phyloP scores from a whole-genome alignment of 2,797 vertebrate species.

The Tragopan temminckii region DNA sequence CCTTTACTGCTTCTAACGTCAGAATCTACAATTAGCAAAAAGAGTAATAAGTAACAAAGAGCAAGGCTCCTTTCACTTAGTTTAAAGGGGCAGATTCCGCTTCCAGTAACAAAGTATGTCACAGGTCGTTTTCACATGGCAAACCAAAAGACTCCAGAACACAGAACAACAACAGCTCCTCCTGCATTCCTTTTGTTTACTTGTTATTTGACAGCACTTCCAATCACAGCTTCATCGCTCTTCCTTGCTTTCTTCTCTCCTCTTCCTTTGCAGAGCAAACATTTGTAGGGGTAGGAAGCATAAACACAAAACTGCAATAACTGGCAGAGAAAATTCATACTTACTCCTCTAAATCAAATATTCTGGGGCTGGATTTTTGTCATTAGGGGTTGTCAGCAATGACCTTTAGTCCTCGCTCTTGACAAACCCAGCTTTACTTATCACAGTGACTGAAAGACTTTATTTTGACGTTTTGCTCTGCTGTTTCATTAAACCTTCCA shows the following conservation, averaged over 20 bases:
- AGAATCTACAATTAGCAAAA: neutral
- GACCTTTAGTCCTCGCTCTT: neutral
- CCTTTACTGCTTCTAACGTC: neutral
- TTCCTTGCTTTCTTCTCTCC: neutral
- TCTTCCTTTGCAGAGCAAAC: neutral
- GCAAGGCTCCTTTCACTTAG: neutral
- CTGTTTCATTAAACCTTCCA: neutral
- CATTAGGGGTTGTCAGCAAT: neutral
- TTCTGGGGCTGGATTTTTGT: neutral
- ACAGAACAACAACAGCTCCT: neutral
- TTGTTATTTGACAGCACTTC: neutral
- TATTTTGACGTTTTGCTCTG: fast-evolving
- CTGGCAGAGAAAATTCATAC: neutral
- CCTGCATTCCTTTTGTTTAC: neutral
- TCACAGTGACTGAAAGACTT: neutral
- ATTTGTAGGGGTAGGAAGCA: neutral
- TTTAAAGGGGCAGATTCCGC: neutral
- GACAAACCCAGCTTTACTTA: neutral
- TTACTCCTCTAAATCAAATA: neutral
- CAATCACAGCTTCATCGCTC: neutral
- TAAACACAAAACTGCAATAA: neutral
- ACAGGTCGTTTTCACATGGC: neutral
- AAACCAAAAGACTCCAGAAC: neutral
- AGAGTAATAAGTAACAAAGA: conserved; percentile 10
- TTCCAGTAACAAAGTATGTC: neutral